A percentile compares a stretch with the other conserved stretches of the same genome.
Evolutionary conservation across 1,140 invertebrate genomes (phyloP).

Genomic region (Ganaspis sp.): DNA sequence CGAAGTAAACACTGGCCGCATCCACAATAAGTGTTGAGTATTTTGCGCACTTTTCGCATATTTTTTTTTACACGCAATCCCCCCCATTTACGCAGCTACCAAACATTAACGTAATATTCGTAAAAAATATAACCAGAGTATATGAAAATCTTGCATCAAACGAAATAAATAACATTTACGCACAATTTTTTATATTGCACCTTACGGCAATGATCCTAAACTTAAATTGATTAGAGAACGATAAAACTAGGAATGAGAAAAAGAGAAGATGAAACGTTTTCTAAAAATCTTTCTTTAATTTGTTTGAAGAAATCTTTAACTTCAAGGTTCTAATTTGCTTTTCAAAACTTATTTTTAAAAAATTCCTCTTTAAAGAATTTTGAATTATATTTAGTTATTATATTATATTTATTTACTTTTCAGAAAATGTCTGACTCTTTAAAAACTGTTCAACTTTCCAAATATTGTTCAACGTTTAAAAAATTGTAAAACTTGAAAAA

Average conservation of each 20-base stretch:
- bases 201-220: background rate
- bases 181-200: constrained; percentile 23
- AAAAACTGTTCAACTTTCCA: too few relatives aligned
- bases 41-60: background rate
- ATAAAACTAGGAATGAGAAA: background rate
- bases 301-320: background rate
- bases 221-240: background rate
- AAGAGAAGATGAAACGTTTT: background rate
- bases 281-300: background rate
- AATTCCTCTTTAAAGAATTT: too few relatives aligned
- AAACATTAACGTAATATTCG: constrained; percentile 20
- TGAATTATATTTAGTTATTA: too few relatives aligned
- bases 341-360: too few relatives aligned
- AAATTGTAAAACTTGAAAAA: too few relatives aligned
- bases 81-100: background rate
- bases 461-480: too few relatives aligned
- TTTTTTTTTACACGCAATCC: background rate
- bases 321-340: too few relatives aligned
- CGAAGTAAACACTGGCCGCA: constrained; percentile 26
- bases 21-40: constrained; percentile 28
- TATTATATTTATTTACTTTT: too few relatives aligned
- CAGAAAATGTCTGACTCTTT: too few relatives aligned
- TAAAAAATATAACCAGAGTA: constrained; percentile 1
- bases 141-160: background rate
- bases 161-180: constrained; percentile 5